Conservation (phyloP, 2,113 vertebrate genomes). For the Xyliphius kryptos region DNA sequence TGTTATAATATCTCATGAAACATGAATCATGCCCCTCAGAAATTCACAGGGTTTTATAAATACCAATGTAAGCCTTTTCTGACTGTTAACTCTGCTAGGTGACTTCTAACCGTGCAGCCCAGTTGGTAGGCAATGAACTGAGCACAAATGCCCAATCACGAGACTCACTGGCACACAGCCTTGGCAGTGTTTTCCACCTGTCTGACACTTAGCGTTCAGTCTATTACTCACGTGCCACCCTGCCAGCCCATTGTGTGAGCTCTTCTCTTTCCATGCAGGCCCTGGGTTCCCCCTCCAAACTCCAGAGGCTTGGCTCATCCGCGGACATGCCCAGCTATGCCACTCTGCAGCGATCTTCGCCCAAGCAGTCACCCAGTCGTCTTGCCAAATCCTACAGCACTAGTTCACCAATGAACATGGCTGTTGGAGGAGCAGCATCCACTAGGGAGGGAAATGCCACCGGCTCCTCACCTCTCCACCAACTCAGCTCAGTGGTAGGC, state of each 20-base stretch:
- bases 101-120: slow-evolving; percentile 73
- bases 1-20: too few relatives aligned
- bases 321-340: slow-evolving; percentile 85
- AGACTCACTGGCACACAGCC: slow-evolving; percentile 84
- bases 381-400: slow-evolving; percentile 98
- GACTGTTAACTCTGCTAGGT: slow-evolving; percentile 55
- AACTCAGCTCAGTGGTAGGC: slow-evolving; percentile 85
- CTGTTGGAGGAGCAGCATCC: slow-evolving; percentile 70
- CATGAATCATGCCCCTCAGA: too few relatives aligned
- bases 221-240: slow-evolving; percentile 91
- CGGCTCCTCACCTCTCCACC: slow-evolving; percentile 83
- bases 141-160: slow-evolving; percentile 67
- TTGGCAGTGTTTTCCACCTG: slow-evolving; percentile 87
- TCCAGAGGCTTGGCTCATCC: slow-evolving; percentile 81
- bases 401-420: slow-evolving; percentile 93
- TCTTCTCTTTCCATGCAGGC: slow-evolving; percentile 79
- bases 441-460: slow-evolving; percentile 63
- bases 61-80: slow-evolving; percentile 13
- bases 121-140: slow-evolving; percentile 68
- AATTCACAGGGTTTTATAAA: too few relatives aligned
- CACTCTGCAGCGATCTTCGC: slow-evolving; percentile 80
- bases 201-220: slow-evolving; percentile 75
- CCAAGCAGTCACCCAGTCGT: slow-evolving; percentile 90
- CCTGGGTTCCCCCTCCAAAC: slow-evolving; percentile 86
- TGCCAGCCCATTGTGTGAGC: slow-evolving; percentile 88